These are phyloP conservation scores for Andinoacara biseriatus DNA, from an alignment of 2,113 vertebrate genomes.

Conservation along the genomic window DNA sequence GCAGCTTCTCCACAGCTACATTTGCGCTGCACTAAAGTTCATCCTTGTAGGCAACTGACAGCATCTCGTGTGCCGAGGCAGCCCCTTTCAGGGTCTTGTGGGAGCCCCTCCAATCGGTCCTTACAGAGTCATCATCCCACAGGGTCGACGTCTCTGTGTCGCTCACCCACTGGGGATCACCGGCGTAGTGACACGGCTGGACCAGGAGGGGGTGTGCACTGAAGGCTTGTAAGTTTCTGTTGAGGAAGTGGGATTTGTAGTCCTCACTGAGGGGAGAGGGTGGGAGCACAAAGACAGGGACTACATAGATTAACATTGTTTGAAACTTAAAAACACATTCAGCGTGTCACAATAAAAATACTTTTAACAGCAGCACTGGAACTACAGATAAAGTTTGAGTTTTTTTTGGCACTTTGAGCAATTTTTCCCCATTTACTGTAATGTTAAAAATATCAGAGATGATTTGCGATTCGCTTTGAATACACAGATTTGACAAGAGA, in stretches of 20 bases:
- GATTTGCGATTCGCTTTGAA: background rate
- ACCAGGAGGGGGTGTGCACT: slow-evolving; percentile 89
- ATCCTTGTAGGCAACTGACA: slow-evolving; percentile 79
- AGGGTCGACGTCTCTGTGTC: slow-evolving; percentile 97
- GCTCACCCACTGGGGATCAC: slow-evolving; percentile 90
- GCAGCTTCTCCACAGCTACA: background rate
- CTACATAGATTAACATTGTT: background rate
- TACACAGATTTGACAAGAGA: slow-evolving; percentile 5
- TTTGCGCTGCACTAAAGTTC: slow-evolving; percentile 83
- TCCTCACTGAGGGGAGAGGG: slow-evolving; percentile 79
- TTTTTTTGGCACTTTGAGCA: background rate
- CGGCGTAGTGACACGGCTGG: slow-evolving; percentile 92
- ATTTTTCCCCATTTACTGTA: background rate
- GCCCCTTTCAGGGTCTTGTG: slow-evolving; percentile 88
- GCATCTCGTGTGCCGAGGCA: slow-evolving; percentile 60
- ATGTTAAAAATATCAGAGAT: background rate
- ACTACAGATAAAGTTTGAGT: background rate
- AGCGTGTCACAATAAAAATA: background rate
- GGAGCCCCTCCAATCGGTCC: slow-evolving; percentile 89
- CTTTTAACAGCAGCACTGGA: background rate
- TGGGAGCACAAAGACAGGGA: slow-evolving; percentile 3
- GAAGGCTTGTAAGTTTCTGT: slow-evolving; percentile 87
- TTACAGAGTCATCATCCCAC: slow-evolving; percentile 90
- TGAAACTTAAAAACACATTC: background rate
- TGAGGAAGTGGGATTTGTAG: slow-evolving; percentile 89